Conservation (phyloP, 2,113 vertebrate genomes). For the Amphiprion ocellaris region DNA sequence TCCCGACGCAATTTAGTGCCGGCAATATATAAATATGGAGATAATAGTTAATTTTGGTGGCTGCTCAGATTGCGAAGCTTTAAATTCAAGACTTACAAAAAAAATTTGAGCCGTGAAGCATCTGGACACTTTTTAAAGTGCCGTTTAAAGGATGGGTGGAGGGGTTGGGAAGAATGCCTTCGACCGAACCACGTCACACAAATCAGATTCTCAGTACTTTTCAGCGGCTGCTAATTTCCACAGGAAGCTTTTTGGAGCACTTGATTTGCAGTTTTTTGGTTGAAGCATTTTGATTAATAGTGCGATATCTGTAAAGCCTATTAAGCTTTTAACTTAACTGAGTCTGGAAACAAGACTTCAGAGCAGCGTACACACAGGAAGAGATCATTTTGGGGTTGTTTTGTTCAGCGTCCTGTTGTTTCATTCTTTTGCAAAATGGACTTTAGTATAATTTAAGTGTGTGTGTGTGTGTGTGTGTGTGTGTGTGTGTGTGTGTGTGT, state of each 20-base stretch:
- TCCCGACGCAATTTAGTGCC: conserved; percentile 83
- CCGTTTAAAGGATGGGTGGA: conserved; percentile 45
- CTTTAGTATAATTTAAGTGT: conserved; percentile 26
- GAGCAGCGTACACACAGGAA: conserved; percentile 10
- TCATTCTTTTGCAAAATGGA: conserved; percentile 29
- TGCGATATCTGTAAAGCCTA: conserved; percentile 49
- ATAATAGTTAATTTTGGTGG: conserved; percentile 82
- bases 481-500: neutral
- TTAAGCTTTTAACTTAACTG: conserved; percentile 72
- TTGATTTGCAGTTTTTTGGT: conserved; percentile 66
- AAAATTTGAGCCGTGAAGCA: conserved; percentile 64
- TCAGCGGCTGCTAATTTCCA: conserved; percentile 58
- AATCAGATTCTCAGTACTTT: conserved; percentile 69
- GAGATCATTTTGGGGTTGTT: conserved; percentile 22
- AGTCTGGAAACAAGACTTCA: conserved; percentile 50
- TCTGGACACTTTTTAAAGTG: conserved; percentile 77
- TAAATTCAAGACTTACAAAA: conserved; percentile 71
- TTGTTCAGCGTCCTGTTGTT: conserved; percentile 31
- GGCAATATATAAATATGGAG: conserved; percentile 84
- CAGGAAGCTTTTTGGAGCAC: conserved; percentile 47
- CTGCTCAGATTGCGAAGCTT: conserved; percentile 73
- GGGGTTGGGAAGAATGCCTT: conserved; percentile 31
- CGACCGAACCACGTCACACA: conserved; percentile 64
- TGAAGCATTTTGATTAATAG: conserved; percentile 66
- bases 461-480: conserved; percentile 19